Evolutionary conservation across 2,888 invertebrate species (phyloP).

Genomic region (Conistra vaccinii): DNA sequence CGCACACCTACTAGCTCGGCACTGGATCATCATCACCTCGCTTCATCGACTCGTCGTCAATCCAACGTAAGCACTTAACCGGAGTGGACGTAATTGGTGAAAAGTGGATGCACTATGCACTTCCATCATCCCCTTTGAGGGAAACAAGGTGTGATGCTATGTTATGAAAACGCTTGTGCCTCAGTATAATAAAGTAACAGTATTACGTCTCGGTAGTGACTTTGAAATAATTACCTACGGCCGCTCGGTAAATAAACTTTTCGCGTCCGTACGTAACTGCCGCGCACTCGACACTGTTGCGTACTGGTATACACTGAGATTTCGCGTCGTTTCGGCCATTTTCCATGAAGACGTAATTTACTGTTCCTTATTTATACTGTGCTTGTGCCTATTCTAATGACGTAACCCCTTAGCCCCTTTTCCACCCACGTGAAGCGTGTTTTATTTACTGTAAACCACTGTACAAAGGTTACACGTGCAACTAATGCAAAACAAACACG

Average conservation of each 20-base stretch:
- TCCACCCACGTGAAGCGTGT: conserved; percentile 5
- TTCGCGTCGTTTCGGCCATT: too few relatives aligned
- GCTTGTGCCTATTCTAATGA: conserved; percentile 3
- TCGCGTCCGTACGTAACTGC: too few relatives aligned
- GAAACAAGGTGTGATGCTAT: background rate
- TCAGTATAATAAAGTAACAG: too few relatives aligned
- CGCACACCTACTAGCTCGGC: background rate
- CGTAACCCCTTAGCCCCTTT: conserved; percentile 7
- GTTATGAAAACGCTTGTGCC: background rate
- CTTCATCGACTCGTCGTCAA: background rate
- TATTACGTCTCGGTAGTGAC: too few relatives aligned
- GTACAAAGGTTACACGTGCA: conserved; percentile 35
- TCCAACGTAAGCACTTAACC: background rate
- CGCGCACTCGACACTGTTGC: too few relatives aligned
- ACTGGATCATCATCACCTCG: background rate
- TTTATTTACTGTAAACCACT: conserved; percentile 35
- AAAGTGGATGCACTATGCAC: background rate
- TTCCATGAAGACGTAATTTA: too few relatives aligned
- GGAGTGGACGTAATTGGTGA: background rate
- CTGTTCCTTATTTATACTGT: too few relatives aligned
- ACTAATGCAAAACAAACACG: conserved; percentile 34
- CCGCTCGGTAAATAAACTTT: too few relatives aligned
- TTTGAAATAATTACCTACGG: too few relatives aligned
- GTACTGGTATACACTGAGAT: too few relatives aligned
- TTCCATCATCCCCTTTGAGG: too few relatives aligned